Conservation (phyloP, 2,888 invertebrate species). For the Anticlea derivata region DNA sequence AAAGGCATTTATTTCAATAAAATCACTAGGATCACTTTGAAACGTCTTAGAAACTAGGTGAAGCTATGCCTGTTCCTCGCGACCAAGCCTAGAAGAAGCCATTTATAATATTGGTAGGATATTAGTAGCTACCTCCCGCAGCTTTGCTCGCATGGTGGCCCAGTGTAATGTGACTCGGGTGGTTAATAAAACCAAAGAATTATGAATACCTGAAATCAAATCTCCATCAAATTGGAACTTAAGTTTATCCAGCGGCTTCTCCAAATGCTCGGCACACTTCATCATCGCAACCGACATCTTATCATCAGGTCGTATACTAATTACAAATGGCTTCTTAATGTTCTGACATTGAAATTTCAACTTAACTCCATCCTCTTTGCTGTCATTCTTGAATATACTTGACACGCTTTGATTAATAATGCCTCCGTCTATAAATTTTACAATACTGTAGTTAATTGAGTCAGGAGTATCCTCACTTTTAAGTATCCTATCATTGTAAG, state of each 20-base stretch:
- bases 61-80: no score
- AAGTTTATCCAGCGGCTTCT: slow-evolving; percentile 61
- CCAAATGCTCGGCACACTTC: slow-evolving; percentile 73
- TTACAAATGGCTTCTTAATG: slow-evolving; percentile 63
- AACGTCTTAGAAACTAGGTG: no score
- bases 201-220: slow-evolving; percentile 61
- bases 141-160: no score
- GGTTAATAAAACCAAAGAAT: no score
- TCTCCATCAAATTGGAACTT: slow-evolving; percentile 83
- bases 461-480: slow-evolving; percentile 70
- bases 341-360: slow-evolving; percentile 76
- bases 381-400: slow-evolving; percentile 35
- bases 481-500: slow-evolving; percentile 64
- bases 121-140: no score
- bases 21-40: no score
- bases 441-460: slow-evolving; percentile 65
- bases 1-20: no score
- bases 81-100: no score
- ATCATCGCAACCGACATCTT: slow-evolving; percentile 66
- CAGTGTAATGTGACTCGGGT: no score
- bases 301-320: slow-evolving; percentile 53
- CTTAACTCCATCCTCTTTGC: slow-evolving; percentile 48
- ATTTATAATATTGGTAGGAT: no score
- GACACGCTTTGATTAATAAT: slow-evolving; percentile 57
- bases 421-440: slow-evolving; percentile 76